Evolutionary conservation across 2,888 invertebrate species (phyloP), one percentile per base, ranked within the genome.

Genomic region (Criorhina ranunculi): DNA sequence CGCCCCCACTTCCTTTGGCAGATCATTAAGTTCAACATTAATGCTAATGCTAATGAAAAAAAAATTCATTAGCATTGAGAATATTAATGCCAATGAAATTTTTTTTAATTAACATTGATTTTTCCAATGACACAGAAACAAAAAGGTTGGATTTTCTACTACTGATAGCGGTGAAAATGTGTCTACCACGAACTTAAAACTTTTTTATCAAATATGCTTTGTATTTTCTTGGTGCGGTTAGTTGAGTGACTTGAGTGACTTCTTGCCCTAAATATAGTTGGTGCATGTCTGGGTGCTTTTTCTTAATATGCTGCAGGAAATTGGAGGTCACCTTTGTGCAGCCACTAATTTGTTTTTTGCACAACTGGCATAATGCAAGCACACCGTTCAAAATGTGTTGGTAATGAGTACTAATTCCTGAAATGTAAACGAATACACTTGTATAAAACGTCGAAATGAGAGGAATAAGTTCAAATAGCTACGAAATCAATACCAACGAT

Each of bases 191-290:
- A 53, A 53, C 5, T 53, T 31, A 53, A 12, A 12, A 53, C 24
- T 7, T 53, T 53, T n/a, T 53, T n/a, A 31, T 53, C 53, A 31
- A 53, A 53, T 11, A 9, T 53, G 29, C n/a, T 6, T n/a, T 53
- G 12, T 19, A 2, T 11, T 1, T 12, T 53, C 6, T 53, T 53
- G 19, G 53, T 5, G 5, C 3, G 4, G 1, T 53, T 53, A 7
- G 53, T n/a, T 6, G 9, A 12, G 3, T 19, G 53, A 12, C 7
- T 12, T 31, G 12, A n/a, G n/a, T 31, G 24, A 2, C 11, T 31
- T 53, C 31, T 29, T 53, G 11, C n/a, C 6, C 5, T 12, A 53
- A 31, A 53, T 53, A 53, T 12, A 5, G 29, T 31, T 12, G 53
- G 7, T 53, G 31, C 53, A 53, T n/a, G 0, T 53, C 53, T 11